Percentiles rank a stretch among this genome's conserved stretches.
Conservation (phyloP, 2,888 invertebrate species). For the Rambutsinella grinnellia region DNA sequence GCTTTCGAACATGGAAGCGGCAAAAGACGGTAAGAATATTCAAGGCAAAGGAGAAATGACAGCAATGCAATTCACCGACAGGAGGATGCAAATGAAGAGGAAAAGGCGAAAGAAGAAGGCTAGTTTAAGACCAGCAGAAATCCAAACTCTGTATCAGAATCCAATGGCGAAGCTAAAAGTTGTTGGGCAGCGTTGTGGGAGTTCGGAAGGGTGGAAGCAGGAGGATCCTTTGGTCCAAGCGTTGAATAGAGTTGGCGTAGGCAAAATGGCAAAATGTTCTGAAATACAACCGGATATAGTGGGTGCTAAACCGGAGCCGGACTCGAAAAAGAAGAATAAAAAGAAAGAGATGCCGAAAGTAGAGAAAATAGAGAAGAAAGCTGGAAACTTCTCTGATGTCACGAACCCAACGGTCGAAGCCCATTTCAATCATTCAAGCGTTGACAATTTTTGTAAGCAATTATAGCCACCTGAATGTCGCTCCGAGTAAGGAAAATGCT, state of each 20-base stretch:
- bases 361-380: background rate
- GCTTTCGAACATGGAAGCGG: background rate
- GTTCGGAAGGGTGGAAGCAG: background rate
- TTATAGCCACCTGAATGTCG: background rate
- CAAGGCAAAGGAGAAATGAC: background rate
- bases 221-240: background rate
- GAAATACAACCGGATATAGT: background rate
- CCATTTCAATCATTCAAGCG: too few species aligned
- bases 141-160: background rate
- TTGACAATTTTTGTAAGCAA: conserved; percentile 10
- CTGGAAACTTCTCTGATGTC: background rate
- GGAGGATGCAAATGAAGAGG: background rate
- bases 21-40: background rate
- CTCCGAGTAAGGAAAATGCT: background rate
- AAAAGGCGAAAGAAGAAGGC: background rate
- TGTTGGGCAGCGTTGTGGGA: background rate
- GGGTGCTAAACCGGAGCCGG: background rate
- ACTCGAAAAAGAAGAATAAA: background rate
- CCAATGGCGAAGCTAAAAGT: conserved; percentile 1
- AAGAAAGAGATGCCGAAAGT: background rate
- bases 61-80: background rate
- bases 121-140: background rate
- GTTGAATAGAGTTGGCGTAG: conserved; percentile 5
- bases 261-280: background rate
- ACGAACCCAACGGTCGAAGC: background rate